phyloP scores from a whole-genome alignment of 1,140 invertebrate species.

The Trichonephila clavipes region DNA sequence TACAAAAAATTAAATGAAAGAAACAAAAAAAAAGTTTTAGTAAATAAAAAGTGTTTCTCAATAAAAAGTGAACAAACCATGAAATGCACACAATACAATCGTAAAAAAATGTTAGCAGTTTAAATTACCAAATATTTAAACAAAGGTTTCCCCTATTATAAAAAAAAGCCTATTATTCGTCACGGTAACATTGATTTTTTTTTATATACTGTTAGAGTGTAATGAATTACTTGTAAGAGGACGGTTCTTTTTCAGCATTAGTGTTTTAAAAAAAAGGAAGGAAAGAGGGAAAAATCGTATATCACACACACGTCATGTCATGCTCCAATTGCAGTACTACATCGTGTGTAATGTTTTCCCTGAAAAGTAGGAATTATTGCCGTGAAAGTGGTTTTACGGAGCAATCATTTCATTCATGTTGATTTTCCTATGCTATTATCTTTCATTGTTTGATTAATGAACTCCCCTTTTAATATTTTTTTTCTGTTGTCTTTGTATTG shows the following conservation, averaged over 20 bases:
- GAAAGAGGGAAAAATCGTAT: background rate
- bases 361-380: background rate
- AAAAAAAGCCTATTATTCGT: background rate
- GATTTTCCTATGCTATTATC: background rate
- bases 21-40: background rate
- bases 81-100: background rate
- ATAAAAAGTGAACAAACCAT: background rate
- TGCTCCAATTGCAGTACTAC: background rate
- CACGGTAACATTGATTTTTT: background rate
- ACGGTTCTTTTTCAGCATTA: background rate
- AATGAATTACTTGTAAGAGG: background rate
- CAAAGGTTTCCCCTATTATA: background rate
- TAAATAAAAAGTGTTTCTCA: background rate
- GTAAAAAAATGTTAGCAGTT: background rate
- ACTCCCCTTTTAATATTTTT: too few relatives aligned
- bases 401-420: background rate
- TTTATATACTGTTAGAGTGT: background rate
- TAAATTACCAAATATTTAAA: background rate
- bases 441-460: background rate
- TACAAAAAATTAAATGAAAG: too few relatives aligned
- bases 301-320: background rate
- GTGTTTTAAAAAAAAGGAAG: background rate
- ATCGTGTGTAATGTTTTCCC: background rate
- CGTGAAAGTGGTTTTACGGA: slow-evolving; percentile 5
- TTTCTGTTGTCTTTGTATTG: too few relatives aligned